Percentiles rank a stretch among this genome's conserved stretches.
Conservation (phyloP, 2,888 invertebrate genomes). For the Volucella bombylans region DNA sequence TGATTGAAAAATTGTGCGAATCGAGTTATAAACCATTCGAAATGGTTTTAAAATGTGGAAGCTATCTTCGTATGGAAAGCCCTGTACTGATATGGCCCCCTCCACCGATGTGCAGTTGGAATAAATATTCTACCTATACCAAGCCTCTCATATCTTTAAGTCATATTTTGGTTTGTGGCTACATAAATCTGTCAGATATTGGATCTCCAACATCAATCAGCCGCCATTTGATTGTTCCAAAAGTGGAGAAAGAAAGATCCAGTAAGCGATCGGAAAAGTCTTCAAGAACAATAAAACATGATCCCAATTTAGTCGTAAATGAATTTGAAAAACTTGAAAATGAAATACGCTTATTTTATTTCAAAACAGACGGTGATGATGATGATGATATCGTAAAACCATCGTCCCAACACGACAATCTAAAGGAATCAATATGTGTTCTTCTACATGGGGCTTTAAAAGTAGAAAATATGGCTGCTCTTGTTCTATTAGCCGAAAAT, state of each 20-base stretch:
- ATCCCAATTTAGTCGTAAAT: constrained; percentile 43
- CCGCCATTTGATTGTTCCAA: constrained; percentile 93
- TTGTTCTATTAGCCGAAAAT: constrained; percentile 91
- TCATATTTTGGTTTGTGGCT: constrained; percentile 92
- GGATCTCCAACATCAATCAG: constrained; percentile 96
- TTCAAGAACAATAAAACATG: constrained; percentile 83
- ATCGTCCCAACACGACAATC: constrained; percentile 61
- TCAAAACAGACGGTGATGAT: constrained; percentile 79
- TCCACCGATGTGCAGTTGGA: constrained; percentile 83
- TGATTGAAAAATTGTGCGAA: constrained; percentile 88
- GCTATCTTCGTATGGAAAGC: constrained; percentile 86
- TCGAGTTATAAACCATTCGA: constrained; percentile 89
- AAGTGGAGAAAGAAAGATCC: constrained; percentile 83
- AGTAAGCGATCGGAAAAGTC: constrained; percentile 80
- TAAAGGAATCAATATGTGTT: constrained; percentile 94
- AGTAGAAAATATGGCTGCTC: constrained; percentile 94
- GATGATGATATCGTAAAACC: constrained; percentile 75
- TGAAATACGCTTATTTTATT: constrained; percentile 81
- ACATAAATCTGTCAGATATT: constrained; percentile 92
- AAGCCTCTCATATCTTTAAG: constrained; percentile 85
- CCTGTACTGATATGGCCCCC: constrained; percentile 89
- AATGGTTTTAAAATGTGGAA: constrained; percentile 88
- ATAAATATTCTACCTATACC: constrained; percentile 78
- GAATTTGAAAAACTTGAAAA: constrained; percentile 81
- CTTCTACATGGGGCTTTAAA: constrained; percentile 95